Percentiles rank a stretch among this genome's conserved stretches.
Conservation (phyloP, 2,113 vertebrate genomes). For the Rana temporaria region DNA sequence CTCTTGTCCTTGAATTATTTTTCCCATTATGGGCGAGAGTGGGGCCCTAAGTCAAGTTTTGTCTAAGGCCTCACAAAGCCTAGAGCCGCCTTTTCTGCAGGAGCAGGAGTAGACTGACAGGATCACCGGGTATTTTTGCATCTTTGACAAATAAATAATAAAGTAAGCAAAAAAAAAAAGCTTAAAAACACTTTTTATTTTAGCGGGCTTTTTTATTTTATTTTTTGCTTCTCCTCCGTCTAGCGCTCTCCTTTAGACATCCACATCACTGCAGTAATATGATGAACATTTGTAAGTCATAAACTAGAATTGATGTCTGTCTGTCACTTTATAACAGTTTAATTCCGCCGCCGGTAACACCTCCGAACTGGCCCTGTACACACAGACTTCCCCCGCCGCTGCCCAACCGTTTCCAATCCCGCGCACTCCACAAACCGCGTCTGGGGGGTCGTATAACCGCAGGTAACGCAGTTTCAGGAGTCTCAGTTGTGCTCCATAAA, state of each 20-base stretch:
- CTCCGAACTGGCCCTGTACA: neutral
- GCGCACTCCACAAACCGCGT: conserved; percentile 15
- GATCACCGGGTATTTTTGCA: no score
- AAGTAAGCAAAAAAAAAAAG: no score
- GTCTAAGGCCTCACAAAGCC: no score
- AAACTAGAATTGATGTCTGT: conserved; percentile 32
- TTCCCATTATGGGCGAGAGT: no score
- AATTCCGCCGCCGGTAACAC: conserved; percentile 38
- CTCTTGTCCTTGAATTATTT: no score
- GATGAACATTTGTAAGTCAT: neutral
- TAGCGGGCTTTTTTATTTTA: no score
- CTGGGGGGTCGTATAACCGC: conserved; percentile 21
- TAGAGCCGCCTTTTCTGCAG: no score
- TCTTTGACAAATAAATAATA: no score
- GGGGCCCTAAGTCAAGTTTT: no score
- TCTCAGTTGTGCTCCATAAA: conserved; percentile 59
- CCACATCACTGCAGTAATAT: neutral
- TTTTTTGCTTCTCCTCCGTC: no score
- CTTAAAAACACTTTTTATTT: no score
- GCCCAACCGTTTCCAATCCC: conserved; percentile 45
- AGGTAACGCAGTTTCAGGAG: conserved; percentile 40
- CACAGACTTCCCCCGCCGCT: conserved; percentile 1
- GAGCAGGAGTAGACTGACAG: no score
- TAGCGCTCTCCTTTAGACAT: neutral
- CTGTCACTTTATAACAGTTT: conserved; percentile 38